Percentiles rank a stretch among this genome's conserved stretches.
Conservation (phyloP, 2,888 invertebrate genomes). For the Drosophila mimica region DNA sequence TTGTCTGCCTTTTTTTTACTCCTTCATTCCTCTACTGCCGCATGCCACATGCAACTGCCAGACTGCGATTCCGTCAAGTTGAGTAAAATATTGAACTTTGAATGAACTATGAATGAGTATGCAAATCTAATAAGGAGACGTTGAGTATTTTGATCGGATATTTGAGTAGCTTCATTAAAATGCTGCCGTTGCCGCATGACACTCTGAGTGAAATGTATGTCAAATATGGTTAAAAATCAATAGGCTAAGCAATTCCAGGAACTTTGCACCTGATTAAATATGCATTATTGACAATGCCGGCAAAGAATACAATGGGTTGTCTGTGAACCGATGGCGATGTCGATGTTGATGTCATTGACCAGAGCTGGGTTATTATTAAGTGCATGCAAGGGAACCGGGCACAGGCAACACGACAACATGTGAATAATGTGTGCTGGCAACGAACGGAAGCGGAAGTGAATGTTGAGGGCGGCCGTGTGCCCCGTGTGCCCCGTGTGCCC, state of each 20-base stretch:
- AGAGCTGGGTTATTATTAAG: slow-evolving; percentile 49
- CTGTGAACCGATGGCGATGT: slow-evolving; percentile 36
- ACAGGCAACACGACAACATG: slow-evolving; percentile 54
- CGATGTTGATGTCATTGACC: slow-evolving; percentile 64
- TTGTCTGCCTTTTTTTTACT: not conserved
- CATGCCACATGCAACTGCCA: not conserved
- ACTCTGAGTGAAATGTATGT: slow-evolving; percentile 41
- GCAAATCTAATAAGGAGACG: slow-evolving; percentile 33
- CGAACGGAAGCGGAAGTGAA: slow-evolving; percentile 58
- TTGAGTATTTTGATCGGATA: slow-evolving; percentile 11
- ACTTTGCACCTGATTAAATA: slow-evolving; percentile 60
- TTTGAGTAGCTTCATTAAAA: slow-evolving; percentile 46
- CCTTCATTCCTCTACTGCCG: not conserved
- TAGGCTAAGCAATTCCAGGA: slow-evolving; percentile 59
- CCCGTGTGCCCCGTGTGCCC: not conserved
- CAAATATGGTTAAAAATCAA: slow-evolving; percentile 62
- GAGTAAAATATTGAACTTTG: slow-evolving; percentile 46
- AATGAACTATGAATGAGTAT: slow-evolving; percentile 39
- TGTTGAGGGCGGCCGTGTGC: slow-evolving; percentile 36
- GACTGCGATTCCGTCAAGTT: slow-evolving; percentile 32
- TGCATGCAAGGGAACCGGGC: slow-evolving; percentile 48
- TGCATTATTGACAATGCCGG: slow-evolving; percentile 61
- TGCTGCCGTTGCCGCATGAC: slow-evolving; percentile 1
- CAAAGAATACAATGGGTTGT: slow-evolving; percentile 49
- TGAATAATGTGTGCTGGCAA: slow-evolving; percentile 60